These are phyloP conservation scores for Notodonta dromedarius DNA, from an alignment of 2,888 invertebrate species.

Conservation along the genomic window DNA sequence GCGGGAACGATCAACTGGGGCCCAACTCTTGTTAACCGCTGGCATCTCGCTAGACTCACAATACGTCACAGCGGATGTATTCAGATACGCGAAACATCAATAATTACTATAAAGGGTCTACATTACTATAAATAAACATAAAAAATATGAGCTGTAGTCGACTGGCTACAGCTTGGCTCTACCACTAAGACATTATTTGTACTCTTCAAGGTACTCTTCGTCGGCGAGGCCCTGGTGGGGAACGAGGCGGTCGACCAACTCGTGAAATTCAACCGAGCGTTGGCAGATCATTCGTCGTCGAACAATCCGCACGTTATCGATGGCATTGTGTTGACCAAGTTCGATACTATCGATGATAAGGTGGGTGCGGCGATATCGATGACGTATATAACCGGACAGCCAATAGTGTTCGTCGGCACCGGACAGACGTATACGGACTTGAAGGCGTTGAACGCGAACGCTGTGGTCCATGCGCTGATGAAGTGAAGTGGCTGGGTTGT, in stretches of 20 bases:
- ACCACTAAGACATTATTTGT: no score
- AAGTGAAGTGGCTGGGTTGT: conserved; percentile 83
- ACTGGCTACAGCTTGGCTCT: no score
- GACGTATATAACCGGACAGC: conserved; percentile 99
- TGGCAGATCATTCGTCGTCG: conserved; percentile 94
- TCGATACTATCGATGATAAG: conserved; percentile 99
- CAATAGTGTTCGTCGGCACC: conserved; percentile 99
- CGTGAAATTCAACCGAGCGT: conserved; percentile 98
- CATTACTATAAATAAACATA: no score
- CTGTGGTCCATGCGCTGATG: conserved; percentile 98
- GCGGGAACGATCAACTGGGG: no score
- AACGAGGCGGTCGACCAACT: conserved; percentile 99
- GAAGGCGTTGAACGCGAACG: conserved; percentile 97
- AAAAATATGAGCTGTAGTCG: no score
- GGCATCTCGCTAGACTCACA: no score
- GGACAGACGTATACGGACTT: conserved; percentile 99
- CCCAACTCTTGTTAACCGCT: no score
- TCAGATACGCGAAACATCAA: no score
- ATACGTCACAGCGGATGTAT: no score
- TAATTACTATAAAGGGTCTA: no score
- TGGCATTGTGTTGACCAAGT: conserved; percentile 99
- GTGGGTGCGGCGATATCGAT: conserved; percentile 99
- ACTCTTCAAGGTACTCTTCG: conserved; percentile 89
- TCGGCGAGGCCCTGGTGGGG: conserved; percentile 99
- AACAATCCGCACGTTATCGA: conserved; percentile 96